phyloP scores from a whole-genome alignment of 2,113 vertebrate species.

The Hippotragus niger region DNA sequence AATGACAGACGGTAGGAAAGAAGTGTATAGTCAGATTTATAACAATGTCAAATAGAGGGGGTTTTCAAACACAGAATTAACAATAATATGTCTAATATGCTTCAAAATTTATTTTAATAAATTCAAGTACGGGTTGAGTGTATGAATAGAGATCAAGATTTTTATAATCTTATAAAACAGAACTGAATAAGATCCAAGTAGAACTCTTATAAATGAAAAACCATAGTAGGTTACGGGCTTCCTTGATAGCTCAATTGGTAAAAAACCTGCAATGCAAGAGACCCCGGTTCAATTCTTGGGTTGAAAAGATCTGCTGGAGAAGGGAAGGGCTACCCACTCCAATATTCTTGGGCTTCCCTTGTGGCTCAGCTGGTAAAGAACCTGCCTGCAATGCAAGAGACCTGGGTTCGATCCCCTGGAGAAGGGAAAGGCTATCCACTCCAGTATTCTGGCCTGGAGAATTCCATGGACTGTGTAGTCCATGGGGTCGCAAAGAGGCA shows the following conservation, averaged over 20 bases:
- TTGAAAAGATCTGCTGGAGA: not conserved
- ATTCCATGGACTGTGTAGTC: not conserved
- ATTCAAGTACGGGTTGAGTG: not conserved
- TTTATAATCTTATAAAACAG: not conserved
- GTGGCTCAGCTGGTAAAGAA: not conserved
- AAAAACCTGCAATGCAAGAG: not conserved
- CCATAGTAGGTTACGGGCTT: not conserved
- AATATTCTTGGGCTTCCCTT: not conserved
- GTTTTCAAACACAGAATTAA: not conserved
- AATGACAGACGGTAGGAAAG: not conserved
- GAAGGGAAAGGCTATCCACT: not conserved
- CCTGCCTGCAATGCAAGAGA: not conserved
- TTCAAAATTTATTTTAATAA: conserved; percentile 7
- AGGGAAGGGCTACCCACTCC: not conserved
- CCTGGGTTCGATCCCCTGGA: not conserved
- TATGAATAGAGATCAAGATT: not conserved
- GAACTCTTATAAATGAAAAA: not conserved
- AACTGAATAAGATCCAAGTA: not conserved
- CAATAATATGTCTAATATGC: not conserved
- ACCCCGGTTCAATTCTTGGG: not conserved
- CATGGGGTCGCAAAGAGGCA: not conserved
- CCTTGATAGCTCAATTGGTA: not conserved
- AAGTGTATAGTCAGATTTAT: not conserved
- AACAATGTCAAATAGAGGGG: not conserved
- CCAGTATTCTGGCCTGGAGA: not conserved